Evolutionary conservation across 2,888 invertebrate species (phyloP).

Genomic region (Polymixis flavicincta): DNA sequence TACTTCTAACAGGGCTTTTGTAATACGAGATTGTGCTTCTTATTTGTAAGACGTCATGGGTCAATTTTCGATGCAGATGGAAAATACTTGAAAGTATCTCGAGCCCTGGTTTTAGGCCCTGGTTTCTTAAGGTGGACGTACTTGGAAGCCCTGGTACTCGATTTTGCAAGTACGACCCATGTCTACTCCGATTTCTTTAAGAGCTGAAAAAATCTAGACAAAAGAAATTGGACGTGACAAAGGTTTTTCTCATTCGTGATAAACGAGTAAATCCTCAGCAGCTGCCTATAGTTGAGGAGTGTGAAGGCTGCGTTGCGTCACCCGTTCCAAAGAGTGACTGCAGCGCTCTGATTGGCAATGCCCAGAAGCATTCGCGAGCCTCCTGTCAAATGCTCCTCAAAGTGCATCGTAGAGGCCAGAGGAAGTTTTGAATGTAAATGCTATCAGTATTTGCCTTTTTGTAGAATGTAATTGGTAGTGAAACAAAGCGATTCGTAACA

Average conservation of each 20-base stretch:
- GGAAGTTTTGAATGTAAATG: constrained; percentile 52
- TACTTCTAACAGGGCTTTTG: too few relatives aligned
- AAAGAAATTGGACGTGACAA: constrained; percentile 38
- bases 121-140: too few relatives aligned
- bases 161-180: too few relatives aligned
- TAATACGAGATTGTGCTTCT: too few relatives aligned
- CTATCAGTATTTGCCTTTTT: constrained; percentile 11
- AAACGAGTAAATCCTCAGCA: constrained; percentile 39
- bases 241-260: constrained; percentile 29
- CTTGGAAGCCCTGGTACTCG: too few relatives aligned
- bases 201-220: constrained; percentile 15
- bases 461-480: constrained; percentile 7
- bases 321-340: constrained; percentile 83
- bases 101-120: too few relatives aligned
- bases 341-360: constrained; percentile 85
- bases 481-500: constrained; percentile 25
- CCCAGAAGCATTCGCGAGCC: constrained; percentile 71
- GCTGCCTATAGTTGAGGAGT: constrained; percentile 66
- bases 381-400: constrained; percentile 53
- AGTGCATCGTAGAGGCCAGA: constrained; percentile 57
- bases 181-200: too few relatives aligned
- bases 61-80: too few relatives aligned
- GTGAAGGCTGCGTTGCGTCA: constrained; percentile 88
- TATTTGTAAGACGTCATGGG: too few relatives aligned
- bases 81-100: too few relatives aligned